Conservation (phyloP, 2,797 vertebrate species). For the Scomberomorus guttatus region DNA sequence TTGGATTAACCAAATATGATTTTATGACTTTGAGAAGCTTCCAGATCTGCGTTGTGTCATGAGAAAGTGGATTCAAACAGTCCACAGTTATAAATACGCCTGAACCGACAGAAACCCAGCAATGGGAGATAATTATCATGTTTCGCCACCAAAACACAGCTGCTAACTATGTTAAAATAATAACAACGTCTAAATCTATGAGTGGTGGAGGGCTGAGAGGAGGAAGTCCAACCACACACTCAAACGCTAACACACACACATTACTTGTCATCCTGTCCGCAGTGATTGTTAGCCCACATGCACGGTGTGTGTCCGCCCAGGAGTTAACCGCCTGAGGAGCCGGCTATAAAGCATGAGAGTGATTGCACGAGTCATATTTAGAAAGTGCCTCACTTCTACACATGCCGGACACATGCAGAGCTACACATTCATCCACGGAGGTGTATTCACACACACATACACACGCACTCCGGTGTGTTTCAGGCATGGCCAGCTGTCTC, state of each 20-base stretch:
- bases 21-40: constrained; percentile 41
- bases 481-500: constrained; percentile 67
- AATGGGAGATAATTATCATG: constrained; percentile 74
- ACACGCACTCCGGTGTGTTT: constrained; percentile 49
- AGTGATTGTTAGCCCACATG: constrained; percentile 82
- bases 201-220: constrained; percentile 73
- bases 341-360: constrained; percentile 66
- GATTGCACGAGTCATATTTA: constrained; percentile 80
- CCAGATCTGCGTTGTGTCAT: constrained; percentile 60
- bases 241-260: constrained; percentile 37
- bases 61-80: constrained; percentile 67
- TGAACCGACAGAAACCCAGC: constrained; percentile 73
- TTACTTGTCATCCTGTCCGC: constrained; percentile 58
- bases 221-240: constrained; percentile 72
- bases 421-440: constrained; percentile 52
- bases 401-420: constrained; percentile 14
- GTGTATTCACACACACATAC: constrained; percentile 45
- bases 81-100: constrained; percentile 77
- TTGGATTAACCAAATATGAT: constrained; percentile 13
- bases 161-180: constrained; percentile 84
- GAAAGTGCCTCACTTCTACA: constrained; percentile 70
- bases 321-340: constrained; percentile 67
- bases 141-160: constrained; percentile 79
- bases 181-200: constrained; percentile 82
- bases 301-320: constrained; percentile 79